phyloP scores from a whole-genome alignment of 2,888 invertebrate genomes.

The Chymomyza procnemis region DNA sequence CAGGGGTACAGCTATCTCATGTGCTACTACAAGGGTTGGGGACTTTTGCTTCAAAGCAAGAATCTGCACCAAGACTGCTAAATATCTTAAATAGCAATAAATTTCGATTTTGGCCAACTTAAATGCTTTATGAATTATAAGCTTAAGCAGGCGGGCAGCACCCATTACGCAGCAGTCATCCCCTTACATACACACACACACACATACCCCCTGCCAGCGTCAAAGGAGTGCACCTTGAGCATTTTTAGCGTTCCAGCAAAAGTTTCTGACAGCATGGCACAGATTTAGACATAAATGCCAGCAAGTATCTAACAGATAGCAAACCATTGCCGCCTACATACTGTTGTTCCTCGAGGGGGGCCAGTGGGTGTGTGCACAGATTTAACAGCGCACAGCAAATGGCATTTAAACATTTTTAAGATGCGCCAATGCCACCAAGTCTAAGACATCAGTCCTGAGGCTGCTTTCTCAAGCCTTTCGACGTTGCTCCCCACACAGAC shows the following conservation, averaged over 20 bases:
- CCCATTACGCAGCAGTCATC: background rate
- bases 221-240: conserved; percentile 60
- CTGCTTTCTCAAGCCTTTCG: conserved; percentile 59
- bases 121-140: conserved; percentile 78
- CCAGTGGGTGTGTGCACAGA: conserved; percentile 30
- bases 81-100: conserved; percentile 77
- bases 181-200: no score
- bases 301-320: conserved; percentile 57
- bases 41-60: background rate
- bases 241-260: conserved; percentile 66
- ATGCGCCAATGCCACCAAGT: conserved; percentile 25
- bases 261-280: conserved; percentile 60
- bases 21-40: background rate
- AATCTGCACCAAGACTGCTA: conserved; percentile 28
- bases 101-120: conserved; percentile 78
- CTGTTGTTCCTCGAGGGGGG: background rate
- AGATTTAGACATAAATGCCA: conserved; percentile 65
- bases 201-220: no score
- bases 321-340: conserved; percentile 27
- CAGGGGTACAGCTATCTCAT: background rate
- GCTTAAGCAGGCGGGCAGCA: conserved; percentile 46
- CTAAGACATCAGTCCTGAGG: background rate
- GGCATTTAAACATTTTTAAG: conserved; percentile 63
- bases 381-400: conserved; percentile 44
- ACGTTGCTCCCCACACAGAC: conserved; percentile 31